Evolutionary conservation across 2,888 invertebrate genomes (phyloP).

Genomic region (Tetropium fuscum): DNA sequence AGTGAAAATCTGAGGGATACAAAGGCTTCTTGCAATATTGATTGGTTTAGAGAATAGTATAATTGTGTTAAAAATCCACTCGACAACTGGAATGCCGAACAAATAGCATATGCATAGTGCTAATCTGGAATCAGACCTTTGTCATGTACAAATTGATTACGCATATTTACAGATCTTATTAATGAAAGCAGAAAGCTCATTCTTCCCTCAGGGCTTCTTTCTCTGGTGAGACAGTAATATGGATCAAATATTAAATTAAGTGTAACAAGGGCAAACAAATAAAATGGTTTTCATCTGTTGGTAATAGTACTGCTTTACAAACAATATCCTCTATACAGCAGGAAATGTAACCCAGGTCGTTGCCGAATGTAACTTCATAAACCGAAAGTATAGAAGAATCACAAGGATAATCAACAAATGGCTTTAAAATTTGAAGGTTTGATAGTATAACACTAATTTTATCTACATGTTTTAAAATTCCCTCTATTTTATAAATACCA

Average conservation of each 20-base stretch:
- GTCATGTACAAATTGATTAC: no score
- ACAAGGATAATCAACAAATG: background rate
- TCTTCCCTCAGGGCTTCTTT: no score
- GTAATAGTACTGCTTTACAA: background rate
- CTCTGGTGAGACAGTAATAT: no score
- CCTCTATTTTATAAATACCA: constrained; percentile 1
- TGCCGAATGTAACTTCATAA: background rate
- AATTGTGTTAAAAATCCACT: no score
- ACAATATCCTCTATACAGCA: background rate
- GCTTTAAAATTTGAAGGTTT: background rate
- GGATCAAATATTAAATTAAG: background rate
- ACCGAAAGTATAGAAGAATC: background rate
- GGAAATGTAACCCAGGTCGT: background rate
- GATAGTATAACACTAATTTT: background rate
- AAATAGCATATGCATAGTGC: no score
- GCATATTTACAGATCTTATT: no score
- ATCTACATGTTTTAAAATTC: background rate
- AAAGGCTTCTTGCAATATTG: no score
- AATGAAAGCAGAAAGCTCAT: no score
- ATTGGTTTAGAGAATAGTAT: no score
- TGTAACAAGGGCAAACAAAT: background rate
- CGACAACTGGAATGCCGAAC: no score
- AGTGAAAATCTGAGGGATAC: no score
- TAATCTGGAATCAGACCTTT: no score
- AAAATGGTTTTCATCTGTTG: background rate